Base-by-base conservation (phyloP, 2,888 invertebrate genomes). In the Trachelus stipa region DNA sequence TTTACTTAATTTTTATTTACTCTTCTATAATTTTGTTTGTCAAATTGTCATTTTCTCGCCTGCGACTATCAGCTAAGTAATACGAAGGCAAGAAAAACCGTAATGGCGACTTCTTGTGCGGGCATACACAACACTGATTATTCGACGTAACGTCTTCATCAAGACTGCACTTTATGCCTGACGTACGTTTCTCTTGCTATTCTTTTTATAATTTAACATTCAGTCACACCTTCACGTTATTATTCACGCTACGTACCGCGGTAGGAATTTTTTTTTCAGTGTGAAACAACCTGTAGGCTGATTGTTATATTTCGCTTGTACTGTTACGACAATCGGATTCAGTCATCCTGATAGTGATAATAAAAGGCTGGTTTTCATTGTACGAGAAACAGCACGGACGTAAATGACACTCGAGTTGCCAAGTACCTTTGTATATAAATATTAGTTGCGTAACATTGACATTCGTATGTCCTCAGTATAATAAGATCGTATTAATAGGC, bases 101-200 rank as follows among this genome's bases (percentile, higher is more conserved):
- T 81, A 83, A 84, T 82, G 83, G 74, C 76, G 40, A 79, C 80
- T 82, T 82, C 81, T 82, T 82, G 82, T 82, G 81, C 77, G 82
- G 81, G 69, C 80, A 81, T 79, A 68, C 68, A 79, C 81, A 23
- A 81, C 84, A 85, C 87, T 87, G 86, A 89, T 89, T 85, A 85
- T 85, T 86, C 83, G 82, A 81, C 81, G 69, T 33, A 71, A 69
- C 68, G 69, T 68, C 76, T 69, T 76, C 69, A 34, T 33, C 69
- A 15, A 68, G 33, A 31, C 76, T 73, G 74, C 77, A 77, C 80
- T 76, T 56, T 56, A 23, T 56, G 56, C 56, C 56, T 56, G 56
- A 56, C 56, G 23, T 56, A 23, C 56, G 56, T 56, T 23, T 56
- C 56, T 56, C 40, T 56, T 23, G 9, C 56, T 6, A 1, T 23